Conservation (phyloP, 2,888 invertebrate species). For the Euclidia mi region DNA sequence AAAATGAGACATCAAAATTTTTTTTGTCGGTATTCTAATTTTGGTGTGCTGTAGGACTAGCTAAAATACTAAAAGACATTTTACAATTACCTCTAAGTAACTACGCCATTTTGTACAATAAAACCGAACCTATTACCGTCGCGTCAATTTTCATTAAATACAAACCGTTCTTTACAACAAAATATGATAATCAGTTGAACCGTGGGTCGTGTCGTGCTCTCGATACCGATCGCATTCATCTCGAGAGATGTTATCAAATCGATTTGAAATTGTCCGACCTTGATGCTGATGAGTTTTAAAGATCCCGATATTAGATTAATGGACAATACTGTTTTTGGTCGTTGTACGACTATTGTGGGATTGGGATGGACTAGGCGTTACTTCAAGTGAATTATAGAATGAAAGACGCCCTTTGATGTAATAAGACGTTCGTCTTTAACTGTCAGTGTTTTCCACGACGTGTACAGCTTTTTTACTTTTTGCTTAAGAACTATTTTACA, state of each 20-base stretch:
- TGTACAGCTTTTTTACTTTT: too few relatives aligned
- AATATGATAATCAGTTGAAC: slow-evolving; percentile 76
- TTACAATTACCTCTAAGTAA: too few relatives aligned
- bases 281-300: slow-evolving; percentile 71
- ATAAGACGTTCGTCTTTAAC: too few relatives aligned
- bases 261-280: slow-evolving; percentile 75
- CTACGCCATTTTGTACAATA: too few relatives aligned
- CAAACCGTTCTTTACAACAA: slow-evolving; percentile 53
- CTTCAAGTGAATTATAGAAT: too few relatives aligned
- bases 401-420: too few relatives aligned
- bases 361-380: slow-evolving; percentile 24
- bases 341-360: slow-evolving; percentile 35
- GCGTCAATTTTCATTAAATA: slow-evolving; percentile 54
- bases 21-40: too few relatives aligned
- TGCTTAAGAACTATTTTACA: too few relatives aligned
- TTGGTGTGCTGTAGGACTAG: too few relatives aligned
- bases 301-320: slow-evolving; percentile 70
- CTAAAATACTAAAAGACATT: too few relatives aligned
- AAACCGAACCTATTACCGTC: slow-evolving; percentile 30
- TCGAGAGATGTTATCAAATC: slow-evolving; percentile 76
- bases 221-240: slow-evolving; percentile 66
- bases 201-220: slow-evolving; percentile 75
- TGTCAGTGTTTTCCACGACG: too few relatives aligned
- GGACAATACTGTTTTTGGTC: slow-evolving; percentile 56
- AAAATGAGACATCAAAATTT: too few relatives aligned